Percentiles rank a stretch among this genome's conserved stretches.
Evolutionary conservation across 2,797 vertebrate genomes (phyloP).

Genomic region (Thunnus albacares): DNA sequence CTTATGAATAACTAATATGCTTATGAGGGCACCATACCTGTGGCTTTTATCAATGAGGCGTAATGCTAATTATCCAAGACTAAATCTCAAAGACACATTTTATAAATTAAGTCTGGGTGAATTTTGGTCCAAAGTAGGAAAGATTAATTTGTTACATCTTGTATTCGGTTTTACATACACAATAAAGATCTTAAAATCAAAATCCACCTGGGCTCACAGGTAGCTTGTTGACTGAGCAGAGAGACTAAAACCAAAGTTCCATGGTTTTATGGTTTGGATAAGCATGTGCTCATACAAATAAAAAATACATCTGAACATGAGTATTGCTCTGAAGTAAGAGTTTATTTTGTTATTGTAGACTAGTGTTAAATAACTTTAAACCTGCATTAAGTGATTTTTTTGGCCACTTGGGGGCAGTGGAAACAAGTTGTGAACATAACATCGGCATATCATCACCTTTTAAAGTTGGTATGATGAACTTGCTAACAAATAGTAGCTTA

Average conservation of each 20-base stretch:
- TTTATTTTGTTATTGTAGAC: no score
- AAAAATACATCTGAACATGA: no score
- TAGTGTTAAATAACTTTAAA: no score
- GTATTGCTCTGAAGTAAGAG: no score
- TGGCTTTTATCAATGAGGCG: constrained; percentile 19
- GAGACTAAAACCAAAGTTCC: not conserved
- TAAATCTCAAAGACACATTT: constrained; percentile 17
- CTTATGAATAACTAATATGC: constrained; percentile 45
- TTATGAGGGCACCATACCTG: constrained; percentile 6
- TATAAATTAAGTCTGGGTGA: constrained; percentile 13
- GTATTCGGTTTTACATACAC: not conserved
- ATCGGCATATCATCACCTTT: no score
- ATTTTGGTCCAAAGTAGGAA: not conserved
- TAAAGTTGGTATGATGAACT: no score
- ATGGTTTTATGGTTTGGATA: not conserved
- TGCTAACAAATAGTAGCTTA: no score
- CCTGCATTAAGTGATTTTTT: no score
- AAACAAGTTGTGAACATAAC: no score
- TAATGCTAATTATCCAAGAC: constrained; percentile 24
- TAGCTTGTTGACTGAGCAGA: not conserved
- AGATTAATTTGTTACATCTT: not conserved
- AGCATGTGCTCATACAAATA: not conserved
- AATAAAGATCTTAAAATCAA: not conserved
- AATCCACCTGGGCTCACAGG: not conserved
- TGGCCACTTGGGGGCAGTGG: no score